phyloP scores from a whole-genome alignment of 2,797 vertebrate genomes.

The Epinephelus awoara region DNA sequence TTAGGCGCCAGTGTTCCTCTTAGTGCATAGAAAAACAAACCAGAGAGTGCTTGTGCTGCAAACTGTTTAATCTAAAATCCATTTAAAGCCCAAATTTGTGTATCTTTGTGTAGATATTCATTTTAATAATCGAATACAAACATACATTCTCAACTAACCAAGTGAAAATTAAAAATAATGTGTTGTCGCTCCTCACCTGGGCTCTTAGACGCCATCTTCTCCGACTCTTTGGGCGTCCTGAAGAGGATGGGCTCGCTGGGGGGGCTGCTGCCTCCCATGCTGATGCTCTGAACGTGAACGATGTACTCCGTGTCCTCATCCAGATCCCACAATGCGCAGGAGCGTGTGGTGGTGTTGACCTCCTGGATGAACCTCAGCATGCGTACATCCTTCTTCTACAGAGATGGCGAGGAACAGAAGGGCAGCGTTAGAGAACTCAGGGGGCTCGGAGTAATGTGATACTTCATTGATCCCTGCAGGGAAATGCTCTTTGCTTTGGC shows the following conservation, averaged over 20 bases:
- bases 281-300: constrained; percentile 95
- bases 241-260: constrained; percentile 94
- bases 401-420: neutral
- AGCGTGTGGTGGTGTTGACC: constrained; percentile 97
- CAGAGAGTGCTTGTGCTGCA: neutral
- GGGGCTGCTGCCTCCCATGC: constrained; percentile 94
- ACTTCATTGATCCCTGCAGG: constrained; percentile 28
- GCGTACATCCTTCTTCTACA: constrained; percentile 95
- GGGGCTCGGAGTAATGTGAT: constrained; percentile 7
- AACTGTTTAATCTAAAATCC: neutral
- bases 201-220: constrained; percentile 95
- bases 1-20: neutral
- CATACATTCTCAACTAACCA: neutral
- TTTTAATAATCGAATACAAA: neutral
- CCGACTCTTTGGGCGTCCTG: constrained; percentile 94
- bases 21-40: neutral
- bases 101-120: neutral
- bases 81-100: neutral
- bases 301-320: constrained; percentile 97
- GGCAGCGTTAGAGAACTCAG: neutral
- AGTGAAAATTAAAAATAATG: neutral
- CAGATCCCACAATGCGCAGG: constrained; percentile 96
- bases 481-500: constrained; percentile 35
- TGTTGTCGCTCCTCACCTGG: constrained; percentile 84
- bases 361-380: constrained; percentile 98